These are phyloP conservation scores for Bufo bufo DNA, from an alignment of 2,113 vertebrate species.

Conservation along the genomic window DNA sequence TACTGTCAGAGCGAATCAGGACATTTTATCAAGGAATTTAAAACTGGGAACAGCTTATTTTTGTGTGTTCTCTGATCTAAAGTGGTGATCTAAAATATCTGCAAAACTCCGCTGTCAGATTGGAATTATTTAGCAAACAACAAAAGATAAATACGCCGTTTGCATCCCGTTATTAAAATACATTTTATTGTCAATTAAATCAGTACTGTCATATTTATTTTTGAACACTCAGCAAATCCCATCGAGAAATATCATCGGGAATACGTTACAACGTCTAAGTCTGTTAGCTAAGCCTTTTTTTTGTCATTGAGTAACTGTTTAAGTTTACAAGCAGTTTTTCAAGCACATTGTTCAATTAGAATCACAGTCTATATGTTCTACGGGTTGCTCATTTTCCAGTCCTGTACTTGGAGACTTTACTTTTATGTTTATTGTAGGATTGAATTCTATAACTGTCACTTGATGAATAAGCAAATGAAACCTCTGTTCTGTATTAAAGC, in stretches of 20 bases:
- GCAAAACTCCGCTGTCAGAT: conserved; percentile 56
- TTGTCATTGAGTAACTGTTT: conserved; percentile 8
- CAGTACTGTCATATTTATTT: conserved; percentile 7
- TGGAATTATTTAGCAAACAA: conserved; percentile 51
- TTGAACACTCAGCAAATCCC: conserved; percentile 30
- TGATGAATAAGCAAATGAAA: background rate
- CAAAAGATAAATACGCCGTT: conserved; percentile 50
- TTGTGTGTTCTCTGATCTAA: conserved; percentile 54
- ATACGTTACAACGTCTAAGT: background rate
- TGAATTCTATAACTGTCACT: background rate
- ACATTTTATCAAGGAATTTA: conserved; percentile 58
- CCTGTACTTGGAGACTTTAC: background rate
- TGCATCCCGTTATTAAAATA: conserved; percentile 44
- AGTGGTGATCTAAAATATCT: conserved; percentile 54
- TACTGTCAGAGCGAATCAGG: conserved; percentile 55
- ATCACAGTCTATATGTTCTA: conserved; percentile 9
- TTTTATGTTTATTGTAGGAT: background rate
- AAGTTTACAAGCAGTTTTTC: conserved; percentile 10
- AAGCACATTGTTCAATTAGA: conserved; percentile 12
- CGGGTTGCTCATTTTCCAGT: background rate
- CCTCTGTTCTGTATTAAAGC: background rate
- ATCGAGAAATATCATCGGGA: conserved; percentile 24
- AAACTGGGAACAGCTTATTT: conserved; percentile 50
- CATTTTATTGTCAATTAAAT: conserved; percentile 46
- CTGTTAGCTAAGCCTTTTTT: background rate